Conservation (phyloP, 2,797 vertebrate genomes). For the Limnodromus scolopaceus region DNA sequence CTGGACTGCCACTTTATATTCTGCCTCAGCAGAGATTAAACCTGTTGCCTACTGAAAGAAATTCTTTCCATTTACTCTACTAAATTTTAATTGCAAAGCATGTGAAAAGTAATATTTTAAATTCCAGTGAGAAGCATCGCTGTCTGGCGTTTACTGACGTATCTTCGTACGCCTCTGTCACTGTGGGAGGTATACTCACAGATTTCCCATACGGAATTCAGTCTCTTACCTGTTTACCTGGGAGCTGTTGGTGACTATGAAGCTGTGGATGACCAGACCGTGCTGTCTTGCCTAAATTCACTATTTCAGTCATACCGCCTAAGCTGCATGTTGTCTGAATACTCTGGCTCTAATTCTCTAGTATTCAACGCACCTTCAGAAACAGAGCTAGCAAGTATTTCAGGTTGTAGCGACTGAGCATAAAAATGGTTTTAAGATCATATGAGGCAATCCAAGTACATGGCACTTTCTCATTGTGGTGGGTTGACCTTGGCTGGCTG, state of each 20-base stretch:
- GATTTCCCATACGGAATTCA: background rate
- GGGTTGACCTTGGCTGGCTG: background rate
- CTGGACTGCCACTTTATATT: background rate
- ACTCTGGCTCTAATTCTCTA: background rate
- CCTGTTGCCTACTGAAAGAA: background rate
- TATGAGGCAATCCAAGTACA: background rate
- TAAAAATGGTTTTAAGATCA: background rate
- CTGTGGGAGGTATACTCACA: background rate
- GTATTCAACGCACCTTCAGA: background rate
- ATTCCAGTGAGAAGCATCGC: background rate
- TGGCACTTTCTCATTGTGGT: fast-evolving
- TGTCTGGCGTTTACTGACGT: background rate
- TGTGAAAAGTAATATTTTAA: background rate
- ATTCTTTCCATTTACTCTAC: background rate
- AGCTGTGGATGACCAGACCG: background rate
- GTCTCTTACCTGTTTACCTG: background rate
- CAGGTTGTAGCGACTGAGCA: background rate
- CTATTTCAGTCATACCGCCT: background rate
- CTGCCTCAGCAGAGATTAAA: background rate
- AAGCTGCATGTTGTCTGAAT: background rate
- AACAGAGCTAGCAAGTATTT: background rate
- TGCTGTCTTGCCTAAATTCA: background rate
- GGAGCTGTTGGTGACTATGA: background rate
- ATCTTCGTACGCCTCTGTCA: background rate
- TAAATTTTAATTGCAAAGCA: background rate